Conservation (phyloP, 2,888 invertebrate species). For the Poecilus cupreus region DNA sequence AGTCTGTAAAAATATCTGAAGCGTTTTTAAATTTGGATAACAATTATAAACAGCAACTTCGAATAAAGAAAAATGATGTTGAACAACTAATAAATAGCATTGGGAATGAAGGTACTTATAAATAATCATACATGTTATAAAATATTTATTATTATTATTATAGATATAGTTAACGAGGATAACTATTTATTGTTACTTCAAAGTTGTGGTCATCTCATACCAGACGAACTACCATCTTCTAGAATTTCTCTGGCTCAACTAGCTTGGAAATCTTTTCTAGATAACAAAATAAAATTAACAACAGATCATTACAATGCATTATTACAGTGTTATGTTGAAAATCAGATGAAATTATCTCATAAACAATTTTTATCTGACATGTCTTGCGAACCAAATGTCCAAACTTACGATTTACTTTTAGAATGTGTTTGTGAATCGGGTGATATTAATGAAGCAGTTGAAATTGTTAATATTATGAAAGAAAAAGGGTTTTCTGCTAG, state of each 20-base stretch:
- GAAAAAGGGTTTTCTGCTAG: conserved; percentile 73
- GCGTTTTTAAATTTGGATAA: conserved; percentile 45
- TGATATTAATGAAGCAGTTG: conserved; percentile 75
- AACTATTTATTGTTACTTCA: conserved; percentile 74
- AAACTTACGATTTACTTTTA: conserved; percentile 77
- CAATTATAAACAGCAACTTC: conserved; percentile 42
- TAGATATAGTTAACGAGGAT: conserved; percentile 69
- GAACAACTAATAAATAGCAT: conserved; percentile 22
- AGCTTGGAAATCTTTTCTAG: conserved; percentile 75
- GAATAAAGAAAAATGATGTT: conserved; percentile 47
- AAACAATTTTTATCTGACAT: conserved; percentile 74
- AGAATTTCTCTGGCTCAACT: conserved; percentile 74
- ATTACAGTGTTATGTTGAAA: conserved; percentile 77
- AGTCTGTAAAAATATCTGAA: conserved; percentile 16
- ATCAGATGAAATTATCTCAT: conserved; percentile 72
- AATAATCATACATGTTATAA: background rate
- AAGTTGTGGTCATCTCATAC: conserved; percentile 76
- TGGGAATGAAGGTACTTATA: conserved; percentile 46
- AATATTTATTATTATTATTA: conserved; percentile 59
- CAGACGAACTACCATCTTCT: conserved; percentile 72
- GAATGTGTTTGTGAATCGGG: conserved; percentile 76
- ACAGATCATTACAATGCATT: conserved; percentile 76
- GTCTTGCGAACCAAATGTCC: conserved; percentile 73
- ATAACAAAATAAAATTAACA: conserved; percentile 71
- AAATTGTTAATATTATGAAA: conserved; percentile 79